Base-by-base conservation (phyloP, 2,113 vertebrate species). In the Neotragus moschatus region DNA sequence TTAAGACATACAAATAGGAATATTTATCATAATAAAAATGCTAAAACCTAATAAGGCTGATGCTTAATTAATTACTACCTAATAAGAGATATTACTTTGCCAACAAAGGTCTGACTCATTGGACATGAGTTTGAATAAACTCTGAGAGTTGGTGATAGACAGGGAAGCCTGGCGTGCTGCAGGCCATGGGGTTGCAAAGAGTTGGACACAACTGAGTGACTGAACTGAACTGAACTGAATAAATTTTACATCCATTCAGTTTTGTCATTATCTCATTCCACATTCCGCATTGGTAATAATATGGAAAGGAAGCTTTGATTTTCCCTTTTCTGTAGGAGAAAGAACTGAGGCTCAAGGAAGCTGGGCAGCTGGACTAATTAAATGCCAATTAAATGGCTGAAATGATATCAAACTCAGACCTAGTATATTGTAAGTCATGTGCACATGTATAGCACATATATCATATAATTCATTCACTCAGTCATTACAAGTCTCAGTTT, bases 311-410 rank as follows among this genome's bases (percentile, higher is more conserved):
- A 39, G 13, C 17, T 94, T 61, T 66, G 55, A 56, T 25, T 49
- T 96, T 89, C 43, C 33, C 5, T 84, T 75, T 15, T 36, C 45
- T n/a, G 1, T 33, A 28, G 17, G 36, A 14, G 6, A 91, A 85
- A 25, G 93, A 82, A 39, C 26, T 30, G 79, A 61, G 14, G 4
- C 1, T 87, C 8, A 94, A 73, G 19, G n/a, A 49, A 11, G 8
- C 16, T 84, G 39, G 43, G 9, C 7, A 28, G 56, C 7, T 66
- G 16, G 6, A n/a, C 6, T 73, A 92, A 93, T 56, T 45, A 60
- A 79, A 93, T 79, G 28, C 2, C 53, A 93, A 33, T 60, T 55
- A 80, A 87, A 51, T 82, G 43, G 7, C 30, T 93, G 53, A 87
- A 80, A 75, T 61, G 26, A 4, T 14, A 81, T 55, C 53, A 90